These are phyloP conservation scores for Balaeniceps rex DNA, from an alignment of 2,113 vertebrate genomes.

Conservation along the genomic window DNA sequence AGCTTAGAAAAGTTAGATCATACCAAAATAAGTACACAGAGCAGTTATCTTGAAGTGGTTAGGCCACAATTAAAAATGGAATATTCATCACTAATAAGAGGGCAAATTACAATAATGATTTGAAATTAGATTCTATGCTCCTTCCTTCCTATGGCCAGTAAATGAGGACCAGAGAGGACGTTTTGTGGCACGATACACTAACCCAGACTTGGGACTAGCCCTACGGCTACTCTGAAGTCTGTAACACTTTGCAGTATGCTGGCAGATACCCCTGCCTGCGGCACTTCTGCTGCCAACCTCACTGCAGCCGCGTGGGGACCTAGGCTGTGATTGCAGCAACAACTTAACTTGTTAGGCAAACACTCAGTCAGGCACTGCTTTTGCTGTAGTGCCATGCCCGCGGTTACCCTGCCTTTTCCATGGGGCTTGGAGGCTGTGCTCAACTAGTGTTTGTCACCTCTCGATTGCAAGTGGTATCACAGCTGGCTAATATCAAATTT, in stretches of 20 bases:
- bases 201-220: neutral
- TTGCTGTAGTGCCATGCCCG: neutral
- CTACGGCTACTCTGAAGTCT: neutral
- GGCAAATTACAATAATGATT: neutral
- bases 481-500: neutral
- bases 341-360: neutral
- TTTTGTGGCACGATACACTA: neutral
- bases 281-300: neutral
- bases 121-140: neutral
- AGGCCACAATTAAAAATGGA: neutral
- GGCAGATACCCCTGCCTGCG: neutral
- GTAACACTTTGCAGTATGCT: neutral
- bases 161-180: neutral
- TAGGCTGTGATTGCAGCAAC: neutral
- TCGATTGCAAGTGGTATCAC: neutral
- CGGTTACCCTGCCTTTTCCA: neutral
- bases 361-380: neutral
- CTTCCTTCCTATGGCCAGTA: neutral
- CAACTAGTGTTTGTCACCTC: neutral
- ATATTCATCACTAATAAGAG: neutral
- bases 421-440: neutral
- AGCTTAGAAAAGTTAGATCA: neutral
- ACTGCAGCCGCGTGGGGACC: neutral
- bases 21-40: neutral
- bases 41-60: neutral